phyloP scores from a whole-genome alignment of 2,888 invertebrate species.

The Trimorus sp. region DNA sequence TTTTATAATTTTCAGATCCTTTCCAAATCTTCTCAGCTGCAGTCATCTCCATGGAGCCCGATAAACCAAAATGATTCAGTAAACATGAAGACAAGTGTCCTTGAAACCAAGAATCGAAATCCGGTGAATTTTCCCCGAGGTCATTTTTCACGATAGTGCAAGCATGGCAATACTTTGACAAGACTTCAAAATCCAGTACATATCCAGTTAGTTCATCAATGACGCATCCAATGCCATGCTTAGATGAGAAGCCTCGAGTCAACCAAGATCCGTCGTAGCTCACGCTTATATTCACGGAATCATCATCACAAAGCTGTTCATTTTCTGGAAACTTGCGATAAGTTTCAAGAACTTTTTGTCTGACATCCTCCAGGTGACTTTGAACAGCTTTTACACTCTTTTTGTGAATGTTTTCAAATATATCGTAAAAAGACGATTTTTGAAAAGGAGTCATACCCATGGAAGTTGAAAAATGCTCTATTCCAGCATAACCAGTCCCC shows the following conservation, averaged over 20 bases:
- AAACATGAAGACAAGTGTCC: neutral
- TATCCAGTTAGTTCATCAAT: neutral
- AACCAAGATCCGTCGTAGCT: constrained; percentile 33
- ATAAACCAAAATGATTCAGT: constrained; percentile 10
- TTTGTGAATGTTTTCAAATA: too few relatives aligned
- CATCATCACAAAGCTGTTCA: neutral
- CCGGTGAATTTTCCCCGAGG: constrained; percentile 10
- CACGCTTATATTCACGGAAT: constrained; percentile 3
- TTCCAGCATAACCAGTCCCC: constrained; percentile 7
- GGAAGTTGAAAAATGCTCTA: neutral
- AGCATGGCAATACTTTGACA: too few relatives aligned
- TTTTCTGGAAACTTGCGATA: too few relatives aligned
- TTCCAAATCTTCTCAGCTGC: constrained; percentile 18
- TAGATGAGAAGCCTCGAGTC: constrained; percentile 19
- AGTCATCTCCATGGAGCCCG: constrained; percentile 29
- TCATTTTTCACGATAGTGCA: neutral
- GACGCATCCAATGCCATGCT: constrained; percentile 12
- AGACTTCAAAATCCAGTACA: constrained; percentile 2
- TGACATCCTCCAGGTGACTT: too few relatives aligned
- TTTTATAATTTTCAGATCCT: constrained; percentile 4
- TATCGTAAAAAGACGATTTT: too few relatives aligned
- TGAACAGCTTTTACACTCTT: too few relatives aligned
- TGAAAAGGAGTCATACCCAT: too few relatives aligned
- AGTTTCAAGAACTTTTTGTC: too few relatives aligned
- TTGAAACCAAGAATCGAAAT: constrained; percentile 17